Evolutionary conservation across 2,113 vertebrate genomes (phyloP).

Genomic region (Hippopotamus amphibius): DNA sequence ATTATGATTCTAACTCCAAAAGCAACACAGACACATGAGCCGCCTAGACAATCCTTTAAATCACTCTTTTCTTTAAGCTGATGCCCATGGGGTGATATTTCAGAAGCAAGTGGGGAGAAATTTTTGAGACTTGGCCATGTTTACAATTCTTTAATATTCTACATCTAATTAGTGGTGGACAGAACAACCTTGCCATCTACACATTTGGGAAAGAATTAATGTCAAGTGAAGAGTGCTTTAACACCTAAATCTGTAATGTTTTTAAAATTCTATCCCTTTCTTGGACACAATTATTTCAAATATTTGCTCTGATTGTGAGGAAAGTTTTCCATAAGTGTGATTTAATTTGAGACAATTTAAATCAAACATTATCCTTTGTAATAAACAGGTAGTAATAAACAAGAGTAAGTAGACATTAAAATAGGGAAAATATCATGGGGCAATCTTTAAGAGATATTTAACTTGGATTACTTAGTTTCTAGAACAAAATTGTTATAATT

Average conservation of each 20-base stretch:
- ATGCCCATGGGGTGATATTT: not conserved
- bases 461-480: not conserved
- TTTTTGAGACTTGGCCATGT: not conserved
- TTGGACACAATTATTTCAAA: not conserved
- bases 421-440: not conserved
- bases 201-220: not conserved
- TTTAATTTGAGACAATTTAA: not conserved
- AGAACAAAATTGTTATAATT: slow-evolving; percentile 41
- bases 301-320: not conserved
- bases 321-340: not conserved
- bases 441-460: slow-evolving; percentile 10
- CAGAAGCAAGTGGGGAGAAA: not conserved
- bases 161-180: not conserved
- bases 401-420: slow-evolving; percentile 12
- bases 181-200: not conserved
- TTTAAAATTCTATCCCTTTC: not conserved
- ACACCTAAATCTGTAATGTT: not conserved
- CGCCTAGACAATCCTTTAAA: not conserved
- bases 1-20: not conserved
- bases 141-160: not conserved
- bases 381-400: not conserved
- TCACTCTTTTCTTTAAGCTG: not conserved
- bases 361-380: not conserved
- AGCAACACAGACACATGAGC: not conserved
- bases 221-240: not conserved